Conservation (phyloP, 2,797 vertebrate species). For the Cryptoblepharus egeriae region DNA sequence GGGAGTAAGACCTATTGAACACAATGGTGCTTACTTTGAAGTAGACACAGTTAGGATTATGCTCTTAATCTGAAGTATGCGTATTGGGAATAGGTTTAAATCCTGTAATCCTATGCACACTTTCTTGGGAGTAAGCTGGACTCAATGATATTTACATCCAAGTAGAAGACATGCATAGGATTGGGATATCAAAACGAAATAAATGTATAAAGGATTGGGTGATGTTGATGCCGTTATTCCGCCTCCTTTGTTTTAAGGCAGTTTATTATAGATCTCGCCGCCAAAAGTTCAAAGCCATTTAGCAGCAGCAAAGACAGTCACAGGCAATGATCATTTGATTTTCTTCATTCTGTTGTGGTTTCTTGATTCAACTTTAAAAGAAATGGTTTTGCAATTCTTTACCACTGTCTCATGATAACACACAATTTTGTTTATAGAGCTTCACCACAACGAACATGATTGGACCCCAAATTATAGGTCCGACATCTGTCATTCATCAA, state of each 20-base stretch:
- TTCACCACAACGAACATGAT: conserved; percentile 48
- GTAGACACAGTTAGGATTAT: too few species aligned
- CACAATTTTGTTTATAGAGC: neutral
- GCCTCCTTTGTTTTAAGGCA: neutral
- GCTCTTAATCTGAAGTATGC: too few species aligned
- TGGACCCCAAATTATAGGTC: conserved; percentile 42
- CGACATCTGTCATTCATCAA: conserved; percentile 59
- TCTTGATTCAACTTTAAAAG: neutral
- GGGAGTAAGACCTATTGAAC: too few species aligned
- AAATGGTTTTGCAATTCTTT: conserved; percentile 34
- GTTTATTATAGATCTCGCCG: neutral
- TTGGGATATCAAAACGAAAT: neutral
- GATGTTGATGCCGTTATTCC: neutral
- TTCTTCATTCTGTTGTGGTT: neutral
- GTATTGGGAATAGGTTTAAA: too few species aligned
- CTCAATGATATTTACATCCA: neutral
- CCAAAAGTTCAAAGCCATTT: neutral
- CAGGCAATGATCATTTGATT: neutral
- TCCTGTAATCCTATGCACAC: too few species aligned
- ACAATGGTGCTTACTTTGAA: neutral
- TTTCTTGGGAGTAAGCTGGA: too few species aligned
- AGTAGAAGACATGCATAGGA: neutral
- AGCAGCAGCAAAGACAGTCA: neutral
- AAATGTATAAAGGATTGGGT: neutral
- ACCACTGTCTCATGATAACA: conserved; percentile 24